A percentile compares a stretch with the other conserved stretches of the same genome.
Evolutionary conservation across 2,888 invertebrate species (phyloP).

Genomic region (Andrena camellia): DNA sequence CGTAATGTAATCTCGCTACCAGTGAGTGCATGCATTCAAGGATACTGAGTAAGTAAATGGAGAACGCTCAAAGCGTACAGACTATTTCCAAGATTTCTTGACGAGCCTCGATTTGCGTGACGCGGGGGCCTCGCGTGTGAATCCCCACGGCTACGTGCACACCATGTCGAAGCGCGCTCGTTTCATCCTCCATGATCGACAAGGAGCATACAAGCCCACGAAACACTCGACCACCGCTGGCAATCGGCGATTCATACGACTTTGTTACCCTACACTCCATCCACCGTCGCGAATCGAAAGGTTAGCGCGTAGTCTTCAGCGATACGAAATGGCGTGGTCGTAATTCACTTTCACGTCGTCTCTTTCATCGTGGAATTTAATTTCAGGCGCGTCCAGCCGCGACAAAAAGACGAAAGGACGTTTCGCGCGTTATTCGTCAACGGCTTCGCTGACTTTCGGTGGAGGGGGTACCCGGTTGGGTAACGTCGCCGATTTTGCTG

Average conservation of each 20-base stretch:
- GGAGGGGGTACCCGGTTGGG: not conserved
- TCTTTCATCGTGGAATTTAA: constrained; percentile 14
- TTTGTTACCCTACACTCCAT: not conserved
- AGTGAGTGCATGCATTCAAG: constrained; percentile 23
- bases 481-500: constrained; percentile 10
- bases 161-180: constrained; percentile 28
- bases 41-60: constrained; percentile 46
- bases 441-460: not conserved
- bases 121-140: constrained; percentile 46
- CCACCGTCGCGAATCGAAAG: not conserved
- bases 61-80: constrained; percentile 16
- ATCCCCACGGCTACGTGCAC: constrained; percentile 9
- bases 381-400: not conserved
- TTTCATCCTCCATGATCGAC: constrained; percentile 40
- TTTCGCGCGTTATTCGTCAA: constrained; percentile 6
- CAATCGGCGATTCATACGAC: not conserved
- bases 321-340: not conserved
- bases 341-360: not conserved
- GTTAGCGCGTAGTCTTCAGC: constrained; percentile 13
- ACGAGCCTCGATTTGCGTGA: constrained; percentile 53
- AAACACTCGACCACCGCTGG: not conserved
- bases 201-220: constrained; percentile 9
- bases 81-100: constrained; percentile 50
- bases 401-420: constrained; percentile 2
- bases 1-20: constrained; percentile 6